Conservation (phyloP, 2,113 vertebrate genomes). For the Stictonetta naevosa region DNA sequence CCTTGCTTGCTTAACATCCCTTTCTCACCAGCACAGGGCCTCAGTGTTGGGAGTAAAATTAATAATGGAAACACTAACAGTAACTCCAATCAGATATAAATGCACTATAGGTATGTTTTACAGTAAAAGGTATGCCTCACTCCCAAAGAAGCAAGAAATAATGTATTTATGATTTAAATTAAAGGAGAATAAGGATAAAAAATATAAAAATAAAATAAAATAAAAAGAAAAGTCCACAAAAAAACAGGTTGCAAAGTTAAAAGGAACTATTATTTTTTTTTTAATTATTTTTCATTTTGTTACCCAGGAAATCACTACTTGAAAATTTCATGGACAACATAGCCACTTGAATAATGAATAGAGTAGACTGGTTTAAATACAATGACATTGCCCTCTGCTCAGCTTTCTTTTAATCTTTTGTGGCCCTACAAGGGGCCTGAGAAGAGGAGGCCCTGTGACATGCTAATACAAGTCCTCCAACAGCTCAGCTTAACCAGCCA, state of each 20-base stretch:
- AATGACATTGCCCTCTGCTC: constrained; percentile 30
- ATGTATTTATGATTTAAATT: background rate
- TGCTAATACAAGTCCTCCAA: constrained; percentile 27
- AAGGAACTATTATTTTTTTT: background rate
- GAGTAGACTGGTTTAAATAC: constrained; percentile 24
- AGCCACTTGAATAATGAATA: constrained; percentile 40
- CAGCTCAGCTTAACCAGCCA: background rate
- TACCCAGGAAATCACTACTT: background rate
- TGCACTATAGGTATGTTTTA: background rate
- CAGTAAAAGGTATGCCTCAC: background rate
- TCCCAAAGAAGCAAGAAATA: background rate
- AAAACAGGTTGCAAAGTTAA: background rate
- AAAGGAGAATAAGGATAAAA: background rate
- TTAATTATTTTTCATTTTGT: background rate
- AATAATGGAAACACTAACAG: background rate
- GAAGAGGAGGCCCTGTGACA: constrained; percentile 37
- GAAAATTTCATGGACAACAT: constrained; percentile 11
- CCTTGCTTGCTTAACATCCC: background rate
- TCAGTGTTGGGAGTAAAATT: background rate
- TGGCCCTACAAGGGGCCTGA: constrained; percentile 31
- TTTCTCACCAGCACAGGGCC: background rate
- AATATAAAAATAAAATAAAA: no score
- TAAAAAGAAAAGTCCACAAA: no score
- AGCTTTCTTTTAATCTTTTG: constrained; percentile 56
- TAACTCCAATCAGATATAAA: background rate